phyloP scores from a whole-genome alignment of 2,797 vertebrate genomes.

The Thripadectes ignobilis region DNA sequence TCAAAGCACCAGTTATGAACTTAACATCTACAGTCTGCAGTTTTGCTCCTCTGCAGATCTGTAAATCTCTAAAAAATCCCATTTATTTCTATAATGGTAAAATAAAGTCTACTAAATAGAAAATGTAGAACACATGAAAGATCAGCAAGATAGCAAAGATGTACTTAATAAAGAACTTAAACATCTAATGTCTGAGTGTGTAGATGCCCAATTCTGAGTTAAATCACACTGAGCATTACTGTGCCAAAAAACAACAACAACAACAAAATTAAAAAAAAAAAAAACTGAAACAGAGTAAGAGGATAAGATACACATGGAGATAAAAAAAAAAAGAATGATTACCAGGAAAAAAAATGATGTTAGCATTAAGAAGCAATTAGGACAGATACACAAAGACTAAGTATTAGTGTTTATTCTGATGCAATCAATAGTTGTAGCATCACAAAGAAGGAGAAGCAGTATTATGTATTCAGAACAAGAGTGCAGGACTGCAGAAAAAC shows the following conservation, averaged over 20 bases:
- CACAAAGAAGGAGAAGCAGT: not conserved
- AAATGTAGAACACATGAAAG: not conserved
- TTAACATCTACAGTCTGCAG: not conserved
- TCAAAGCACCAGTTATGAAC: not conserved
- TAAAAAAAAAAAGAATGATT: not conserved
- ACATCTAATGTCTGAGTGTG: not conserved
- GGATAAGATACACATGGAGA: not conserved
- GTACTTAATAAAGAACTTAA: not conserved
- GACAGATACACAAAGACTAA: not conserved
- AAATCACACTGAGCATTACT: not conserved
- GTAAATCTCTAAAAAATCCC: accelerated
- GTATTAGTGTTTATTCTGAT: not conserved
- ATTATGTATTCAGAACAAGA: not conserved
- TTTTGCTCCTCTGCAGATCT: not conserved
- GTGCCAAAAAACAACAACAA: not conserved
- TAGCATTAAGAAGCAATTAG: not conserved
- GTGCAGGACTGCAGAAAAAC: not conserved
- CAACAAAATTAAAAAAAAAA: too few species aligned
- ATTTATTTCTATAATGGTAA: not conserved
- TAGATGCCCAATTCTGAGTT: not conserved
- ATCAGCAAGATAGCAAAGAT: not conserved
- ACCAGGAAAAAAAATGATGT: not conserved
- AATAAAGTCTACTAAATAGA: not conserved
- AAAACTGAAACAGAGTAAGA: not conserved
- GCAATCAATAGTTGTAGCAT: not conserved